Evolutionary conservation across 2,797 vertebrate species (phyloP).

Genomic region (Apogon hyalosoma): DNA sequence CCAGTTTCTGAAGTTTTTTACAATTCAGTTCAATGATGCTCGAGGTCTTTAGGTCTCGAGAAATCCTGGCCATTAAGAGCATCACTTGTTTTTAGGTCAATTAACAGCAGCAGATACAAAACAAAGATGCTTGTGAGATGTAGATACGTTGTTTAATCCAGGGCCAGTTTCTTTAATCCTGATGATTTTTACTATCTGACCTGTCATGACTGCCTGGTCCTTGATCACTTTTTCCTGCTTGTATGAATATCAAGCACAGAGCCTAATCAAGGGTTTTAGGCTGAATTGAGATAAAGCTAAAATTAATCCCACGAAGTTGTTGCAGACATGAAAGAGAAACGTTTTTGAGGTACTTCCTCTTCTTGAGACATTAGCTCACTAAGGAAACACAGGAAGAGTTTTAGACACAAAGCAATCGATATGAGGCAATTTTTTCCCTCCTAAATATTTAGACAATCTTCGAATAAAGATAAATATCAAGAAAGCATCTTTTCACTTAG

Average conservation of each 20-base stretch:
- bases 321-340: constrained; percentile 19
- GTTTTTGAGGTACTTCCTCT: neutral
- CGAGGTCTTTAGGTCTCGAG: too few species aligned
- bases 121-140: constrained; percentile 30
- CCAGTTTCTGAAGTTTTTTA: constrained; percentile 1
- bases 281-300: constrained; percentile 20
- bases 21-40: constrained; percentile 15
- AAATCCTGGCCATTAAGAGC: neutral
- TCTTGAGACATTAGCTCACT: constrained; percentile 4
- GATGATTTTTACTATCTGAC: constrained; percentile 30
- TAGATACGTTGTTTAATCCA: constrained; percentile 8
- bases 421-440: neutral
- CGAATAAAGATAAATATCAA: constrained; percentile 5
- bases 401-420: neutral
- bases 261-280: constrained; percentile 14
- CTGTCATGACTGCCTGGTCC: neutral
- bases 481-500: constrained; percentile 2
- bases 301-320: constrained; percentile 14
- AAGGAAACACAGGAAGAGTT: neutral
- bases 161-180: constrained; percentile 33
- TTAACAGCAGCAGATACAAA: neutral
- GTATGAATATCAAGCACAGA: constrained; percentile 13
- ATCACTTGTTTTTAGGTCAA: constrained; percentile 9
- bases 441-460: neutral
- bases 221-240: constrained; percentile 2